These are phyloP conservation scores for Timandra comae DNA, from an alignment of 2,888 invertebrate genomes.

Conservation along the genomic window DNA sequence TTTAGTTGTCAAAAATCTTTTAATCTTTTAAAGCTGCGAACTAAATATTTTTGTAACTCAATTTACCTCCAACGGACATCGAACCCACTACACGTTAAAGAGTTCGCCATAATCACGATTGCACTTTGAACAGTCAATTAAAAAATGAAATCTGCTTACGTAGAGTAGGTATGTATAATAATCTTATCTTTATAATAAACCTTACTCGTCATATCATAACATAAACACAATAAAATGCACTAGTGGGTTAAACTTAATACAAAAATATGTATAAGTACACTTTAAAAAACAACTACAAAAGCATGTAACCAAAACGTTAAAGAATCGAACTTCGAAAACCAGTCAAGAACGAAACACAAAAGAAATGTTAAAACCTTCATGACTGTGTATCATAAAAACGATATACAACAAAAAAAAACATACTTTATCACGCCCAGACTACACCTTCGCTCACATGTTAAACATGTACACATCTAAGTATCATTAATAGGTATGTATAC, in stretches of 20 bases:
- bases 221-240: slow-evolving; percentile 36
- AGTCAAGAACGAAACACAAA: slow-evolving; percentile 23
- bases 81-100: too few relatives aligned
- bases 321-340: slow-evolving; percentile 17
- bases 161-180: too few relatives aligned
- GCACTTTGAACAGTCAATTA: too few relatives aligned
- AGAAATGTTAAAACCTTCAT: slow-evolving; percentile 15
- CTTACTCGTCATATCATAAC: neutral
- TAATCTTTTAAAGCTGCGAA: too few relatives aligned
- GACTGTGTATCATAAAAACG: slow-evolving; percentile 3
- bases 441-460: too few relatives aligned
- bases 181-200: too few relatives aligned
- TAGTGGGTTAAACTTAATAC: slow-evolving; percentile 27
- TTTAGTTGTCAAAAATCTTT: too few relatives aligned
- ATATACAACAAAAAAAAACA: slow-evolving; percentile 7
- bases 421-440: neutral
- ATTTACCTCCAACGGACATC: too few relatives aligned
- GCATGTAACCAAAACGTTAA: slow-evolving; percentile 12
- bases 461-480: slow-evolving; percentile 2
- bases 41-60: too few relatives aligned
- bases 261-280: slow-evolving; percentile 48
- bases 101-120: too few relatives aligned
- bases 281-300: slow-evolving; percentile 34
- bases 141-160: too few relatives aligned
- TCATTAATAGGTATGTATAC: neutral